A percentile compares a stretch with the other conserved stretches of the same genome.
Conservation (phyloP, 1,140 invertebrate genomes). For the Bombus consobrinus region DNA sequence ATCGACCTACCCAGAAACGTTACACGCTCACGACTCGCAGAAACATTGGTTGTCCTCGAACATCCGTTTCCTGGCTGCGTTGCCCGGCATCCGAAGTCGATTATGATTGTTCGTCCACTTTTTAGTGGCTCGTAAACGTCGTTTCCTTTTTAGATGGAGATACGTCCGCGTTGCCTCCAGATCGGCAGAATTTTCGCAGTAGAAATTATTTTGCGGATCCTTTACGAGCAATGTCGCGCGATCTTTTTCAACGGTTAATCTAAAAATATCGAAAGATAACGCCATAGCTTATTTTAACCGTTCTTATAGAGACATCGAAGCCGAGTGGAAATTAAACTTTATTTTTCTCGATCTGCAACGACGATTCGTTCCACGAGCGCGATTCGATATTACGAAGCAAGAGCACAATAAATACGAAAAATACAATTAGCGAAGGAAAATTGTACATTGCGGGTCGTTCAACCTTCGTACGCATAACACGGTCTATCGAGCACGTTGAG, state of each 20-base stretch:
- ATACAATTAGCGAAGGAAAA: neutral
- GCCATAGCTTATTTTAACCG: neutral
- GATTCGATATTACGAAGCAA: neutral
- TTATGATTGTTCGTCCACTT: conserved; percentile 11
- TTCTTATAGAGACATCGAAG: neutral
- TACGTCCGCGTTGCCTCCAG: neutral
- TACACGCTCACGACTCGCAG: conserved; percentile 32
- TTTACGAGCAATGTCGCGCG: accelerated
- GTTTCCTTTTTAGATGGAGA: neutral
- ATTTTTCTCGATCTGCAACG: neutral
- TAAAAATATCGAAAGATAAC: too few species aligned
- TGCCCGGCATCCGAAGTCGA: neutral
- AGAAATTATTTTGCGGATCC: neutral
- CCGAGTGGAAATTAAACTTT: neutral
- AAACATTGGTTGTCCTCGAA: conserved; percentile 28
- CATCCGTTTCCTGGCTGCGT: conserved; percentile 34
- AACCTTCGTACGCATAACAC: neutral
- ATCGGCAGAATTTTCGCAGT: neutral
- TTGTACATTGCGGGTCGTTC: neutral
- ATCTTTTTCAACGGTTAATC: too few species aligned
- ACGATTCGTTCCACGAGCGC: neutral
- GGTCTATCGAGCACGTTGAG: neutral
- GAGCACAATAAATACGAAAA: neutral
- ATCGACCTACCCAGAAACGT: conserved; percentile 59
- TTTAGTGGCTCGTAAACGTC: neutral